phyloP scores from a whole-genome alignment of 2,797 vertebrate species.

The Enoplosus armatus region DNA sequence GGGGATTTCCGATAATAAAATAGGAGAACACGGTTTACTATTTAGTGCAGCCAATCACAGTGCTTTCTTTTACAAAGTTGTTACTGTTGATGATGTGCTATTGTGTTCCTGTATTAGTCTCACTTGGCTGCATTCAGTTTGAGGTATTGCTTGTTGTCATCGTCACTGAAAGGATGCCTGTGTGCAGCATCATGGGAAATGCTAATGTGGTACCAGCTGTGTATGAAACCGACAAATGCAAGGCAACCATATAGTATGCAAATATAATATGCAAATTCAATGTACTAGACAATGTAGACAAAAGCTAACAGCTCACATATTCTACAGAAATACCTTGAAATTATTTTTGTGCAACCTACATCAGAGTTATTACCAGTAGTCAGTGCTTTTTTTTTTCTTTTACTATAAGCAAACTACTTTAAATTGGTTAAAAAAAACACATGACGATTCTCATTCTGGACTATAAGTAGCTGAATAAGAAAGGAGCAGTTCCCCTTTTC shows the following conservation, averaged over 20 bases:
- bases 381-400: background rate
- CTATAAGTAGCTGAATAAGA: background rate
- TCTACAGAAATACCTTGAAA: background rate
- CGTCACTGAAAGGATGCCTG: slow-evolving; percentile 45
- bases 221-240: slow-evolving; percentile 33
- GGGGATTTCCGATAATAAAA: slow-evolving; percentile 55
- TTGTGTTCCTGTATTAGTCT: slow-evolving; percentile 57
- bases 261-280: slow-evolving; percentile 30
- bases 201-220: slow-evolving; percentile 53
- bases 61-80: slow-evolving; percentile 53
- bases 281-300: background rate
- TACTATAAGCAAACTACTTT: background rate
- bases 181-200: slow-evolving; percentile 48
- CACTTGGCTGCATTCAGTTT: slow-evolving; percentile 57
- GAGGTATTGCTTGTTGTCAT: slow-evolving; percentile 47
- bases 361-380: background rate
- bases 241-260: slow-evolving; percentile 23
- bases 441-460: background rate
- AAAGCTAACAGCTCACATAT: background rate
- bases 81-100: slow-evolving; percentile 56
- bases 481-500: background rate
- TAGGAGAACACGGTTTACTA: slow-evolving; percentile 35
- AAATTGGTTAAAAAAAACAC: background rate
- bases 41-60: slow-evolving; percentile 44
- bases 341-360: background rate